phyloP scores from a whole-genome alignment of 2,888 invertebrate genomes.

The Sympetrum striolatum region DNA sequence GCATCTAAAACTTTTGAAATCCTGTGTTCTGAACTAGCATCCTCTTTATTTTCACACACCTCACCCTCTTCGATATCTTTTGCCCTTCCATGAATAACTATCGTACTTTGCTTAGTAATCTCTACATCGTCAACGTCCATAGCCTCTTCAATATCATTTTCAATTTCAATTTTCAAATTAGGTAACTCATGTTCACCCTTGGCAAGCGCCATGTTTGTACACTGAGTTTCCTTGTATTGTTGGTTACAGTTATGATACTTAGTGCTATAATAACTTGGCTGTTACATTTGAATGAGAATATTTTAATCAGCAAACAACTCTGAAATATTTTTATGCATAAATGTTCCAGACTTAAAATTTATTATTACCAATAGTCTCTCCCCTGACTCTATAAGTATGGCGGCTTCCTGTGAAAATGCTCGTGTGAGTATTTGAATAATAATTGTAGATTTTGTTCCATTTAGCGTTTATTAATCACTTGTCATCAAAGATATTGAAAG shows the following conservation, averaged over 20 bases:
- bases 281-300: background rate
- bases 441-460: background rate
- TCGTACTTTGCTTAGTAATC: conserved; percentile 41
- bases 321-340: background rate
- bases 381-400: conserved; percentile 15
- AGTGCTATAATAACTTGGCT: no score
- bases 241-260: background rate
- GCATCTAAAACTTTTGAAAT: background rate
- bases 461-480: background rate
- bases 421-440: conserved; percentile 4
- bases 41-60: conserved; percentile 54
- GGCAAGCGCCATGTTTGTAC: conserved; percentile 44
- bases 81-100: conserved; percentile 46
- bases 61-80: conserved; percentile 59
- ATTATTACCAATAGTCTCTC: background rate
- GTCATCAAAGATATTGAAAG: background rate
- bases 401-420: conserved; percentile 35
- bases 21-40: background rate
- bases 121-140: conserved; percentile 61
- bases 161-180: conserved; percentile 61
- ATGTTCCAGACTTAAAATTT: no score
- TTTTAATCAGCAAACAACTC: background rate
- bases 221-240: background rate
- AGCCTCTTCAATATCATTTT: conserved; percentile 58
- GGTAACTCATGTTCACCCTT: conserved; percentile 52